Conservation (phyloP, 2,888 invertebrate genomes). For the Mythimna albipuncta region DNA sequence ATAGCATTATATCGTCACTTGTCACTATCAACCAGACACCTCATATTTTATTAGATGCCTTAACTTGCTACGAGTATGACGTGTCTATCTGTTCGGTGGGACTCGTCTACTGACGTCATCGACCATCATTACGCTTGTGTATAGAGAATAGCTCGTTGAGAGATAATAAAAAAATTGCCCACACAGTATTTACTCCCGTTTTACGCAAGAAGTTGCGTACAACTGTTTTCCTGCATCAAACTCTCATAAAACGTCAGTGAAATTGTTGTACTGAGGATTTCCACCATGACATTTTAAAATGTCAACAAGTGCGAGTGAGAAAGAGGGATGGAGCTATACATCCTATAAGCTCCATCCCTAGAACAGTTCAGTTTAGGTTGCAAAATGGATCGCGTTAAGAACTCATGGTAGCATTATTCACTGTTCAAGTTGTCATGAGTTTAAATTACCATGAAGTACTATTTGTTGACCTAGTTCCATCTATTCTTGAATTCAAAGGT, state of each 20-base stretch:
- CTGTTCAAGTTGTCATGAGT: conserved; percentile 23
- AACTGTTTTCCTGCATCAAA: background rate
- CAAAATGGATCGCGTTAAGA: too few species aligned
- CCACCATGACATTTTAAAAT: too few species aligned
- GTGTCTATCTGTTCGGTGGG: conserved; percentile 32
- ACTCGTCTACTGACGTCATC: conserved; percentile 34
- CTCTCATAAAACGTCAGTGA: background rate
- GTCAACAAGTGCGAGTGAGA: too few species aligned
- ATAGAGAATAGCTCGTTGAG: conserved; percentile 6
- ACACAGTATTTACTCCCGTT: background rate
- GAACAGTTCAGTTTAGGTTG: too few species aligned
- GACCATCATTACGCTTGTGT: conserved; percentile 21
- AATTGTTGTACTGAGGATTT: background rate
- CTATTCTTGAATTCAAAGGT: conserved; percentile 77
- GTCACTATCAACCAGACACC: conserved; percentile 63
- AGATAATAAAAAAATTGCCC: conserved; percentile 2
- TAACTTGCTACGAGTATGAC: conserved; percentile 31
- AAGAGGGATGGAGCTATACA: too few species aligned
- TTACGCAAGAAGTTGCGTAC: background rate
- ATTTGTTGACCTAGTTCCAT: conserved; percentile 70
- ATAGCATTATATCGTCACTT: conserved; percentile 66
- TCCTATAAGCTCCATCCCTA: too few species aligned
- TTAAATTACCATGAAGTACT: conserved; percentile 40
- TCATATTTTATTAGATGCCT: conserved; percentile 41
- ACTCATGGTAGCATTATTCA: background rate